A percentile compares a stretch with the other conserved stretches of the same genome.
These are phyloP conservation scores for Chromis chromis DNA, from an alignment of 2,797 vertebrate genomes.

Conservation along the genomic window DNA sequence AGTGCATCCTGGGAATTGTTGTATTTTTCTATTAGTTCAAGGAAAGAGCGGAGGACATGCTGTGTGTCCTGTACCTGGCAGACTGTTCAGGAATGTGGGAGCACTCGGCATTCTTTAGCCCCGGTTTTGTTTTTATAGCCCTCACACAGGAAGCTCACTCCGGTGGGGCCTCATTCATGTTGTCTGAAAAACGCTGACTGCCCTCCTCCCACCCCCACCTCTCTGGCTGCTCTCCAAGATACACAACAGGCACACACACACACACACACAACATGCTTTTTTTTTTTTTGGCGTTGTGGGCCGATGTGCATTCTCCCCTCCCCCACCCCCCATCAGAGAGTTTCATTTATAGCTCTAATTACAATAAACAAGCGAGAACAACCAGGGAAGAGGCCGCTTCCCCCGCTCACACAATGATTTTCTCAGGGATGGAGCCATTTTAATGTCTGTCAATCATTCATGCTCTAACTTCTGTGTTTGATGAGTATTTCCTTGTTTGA, in stretches of 20 bases:
- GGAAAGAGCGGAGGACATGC: conserved; percentile 30
- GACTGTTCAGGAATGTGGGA: conserved; percentile 79
- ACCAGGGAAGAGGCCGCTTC: conserved; percentile 34
- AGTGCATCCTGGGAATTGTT: conserved; percentile 27
- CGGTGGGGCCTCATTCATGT: conserved; percentile 83
- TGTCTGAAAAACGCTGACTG: conserved; percentile 84
- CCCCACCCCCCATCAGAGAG: conserved; percentile 40
- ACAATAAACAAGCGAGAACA: conserved; percentile 73
- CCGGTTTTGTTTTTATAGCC: conserved; percentile 83
- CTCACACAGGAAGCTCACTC: conserved; percentile 83
- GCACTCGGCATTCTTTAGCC: conserved; percentile 70
- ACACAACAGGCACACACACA: conserved; percentile 46
- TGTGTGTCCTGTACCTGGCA: conserved; percentile 73
- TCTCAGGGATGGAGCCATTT: not conserved
- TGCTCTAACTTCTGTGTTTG: not conserved
- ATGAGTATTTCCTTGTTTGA: not conserved
- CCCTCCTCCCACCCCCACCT: conserved; percentile 73
- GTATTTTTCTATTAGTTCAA: conserved; percentile 42
- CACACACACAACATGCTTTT: conserved; percentile 36
- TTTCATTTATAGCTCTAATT: conserved; percentile 76
- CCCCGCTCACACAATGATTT: conserved; percentile 4
- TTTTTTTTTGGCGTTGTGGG: conserved; percentile 65
- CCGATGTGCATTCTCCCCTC: conserved; percentile 55
- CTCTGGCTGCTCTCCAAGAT: conserved; percentile 76
- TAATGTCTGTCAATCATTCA: conserved; percentile 6